These are phyloP conservation scores for Eumeta japonica DNA, from an alignment of 1,140 invertebrate species.

Conservation along the genomic window DNA sequence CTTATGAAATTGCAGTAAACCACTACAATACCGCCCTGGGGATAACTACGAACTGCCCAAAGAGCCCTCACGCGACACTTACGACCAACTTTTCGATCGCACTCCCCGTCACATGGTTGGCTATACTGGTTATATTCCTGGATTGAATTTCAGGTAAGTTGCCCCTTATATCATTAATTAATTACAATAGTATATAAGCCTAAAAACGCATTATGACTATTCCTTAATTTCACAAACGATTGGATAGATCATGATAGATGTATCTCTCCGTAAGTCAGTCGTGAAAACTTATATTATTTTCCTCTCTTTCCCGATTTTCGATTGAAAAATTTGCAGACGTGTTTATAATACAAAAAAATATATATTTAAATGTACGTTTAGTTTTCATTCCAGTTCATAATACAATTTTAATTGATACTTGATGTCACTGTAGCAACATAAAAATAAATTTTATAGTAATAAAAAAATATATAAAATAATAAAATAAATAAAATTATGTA, in stretches of 20 bases:
- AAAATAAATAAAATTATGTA: too few species aligned
- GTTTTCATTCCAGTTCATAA: too few species aligned
- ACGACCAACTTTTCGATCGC: conserved; percentile 43
- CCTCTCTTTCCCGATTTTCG: too few species aligned
- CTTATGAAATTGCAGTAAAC: conserved; percentile 24
- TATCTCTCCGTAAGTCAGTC: too few species aligned
- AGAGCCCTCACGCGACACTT: conserved; percentile 35
- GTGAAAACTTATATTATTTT: too few species aligned
- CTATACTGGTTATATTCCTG: conserved; percentile 63
- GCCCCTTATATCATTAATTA: neutral
- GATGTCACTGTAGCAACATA: too few species aligned
- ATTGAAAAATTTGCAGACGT: too few species aligned
- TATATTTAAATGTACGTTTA: too few species aligned
- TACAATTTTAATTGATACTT: too few species aligned
- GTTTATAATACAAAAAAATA: too few species aligned
- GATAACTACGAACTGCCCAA: conserved; percentile 42
- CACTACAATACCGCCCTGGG: conserved; percentile 37
- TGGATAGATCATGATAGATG: neutral
- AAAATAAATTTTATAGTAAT: too few species aligned
- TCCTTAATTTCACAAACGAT: neutral
- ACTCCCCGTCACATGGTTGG: conserved; percentile 64
- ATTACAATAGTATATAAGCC: neutral
- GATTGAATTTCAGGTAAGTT: conserved; percentile 48
- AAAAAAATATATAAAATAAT: too few species aligned
- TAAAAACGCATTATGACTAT: neutral